A percentile compares a stretch with the other conserved stretches of the same genome.
Evolutionary conservation across 2,113 vertebrate genomes (phyloP).

Genomic region (Tylochromis polylepis): DNA sequence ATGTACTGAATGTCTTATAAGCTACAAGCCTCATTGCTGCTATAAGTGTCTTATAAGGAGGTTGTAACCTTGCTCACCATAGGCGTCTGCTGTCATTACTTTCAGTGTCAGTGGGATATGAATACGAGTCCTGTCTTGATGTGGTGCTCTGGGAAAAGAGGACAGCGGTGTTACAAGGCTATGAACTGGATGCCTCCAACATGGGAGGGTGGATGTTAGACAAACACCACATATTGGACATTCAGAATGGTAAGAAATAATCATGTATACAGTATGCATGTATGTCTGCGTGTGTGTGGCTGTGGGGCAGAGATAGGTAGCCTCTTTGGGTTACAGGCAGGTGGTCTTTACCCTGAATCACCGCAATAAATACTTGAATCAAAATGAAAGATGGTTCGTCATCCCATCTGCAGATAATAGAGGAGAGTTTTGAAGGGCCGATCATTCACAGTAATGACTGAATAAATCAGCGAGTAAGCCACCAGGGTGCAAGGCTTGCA

Average conservation of each 20-base stretch:
- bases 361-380: constrained; percentile 78
- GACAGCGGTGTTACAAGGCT: constrained; percentile 88
- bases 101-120: constrained; percentile 95
- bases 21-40: constrained; percentile 34
- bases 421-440: constrained; percentile 77
- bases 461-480: constrained; percentile 78
- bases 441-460: constrained; percentile 82
- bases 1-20: background rate
- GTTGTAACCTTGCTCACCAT: constrained; percentile 29
- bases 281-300: background rate
- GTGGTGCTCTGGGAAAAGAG: constrained; percentile 96
- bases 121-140: constrained; percentile 94
- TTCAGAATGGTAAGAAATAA: constrained; percentile 86
- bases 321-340: constrained; percentile 58
- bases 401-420: constrained; percentile 76
- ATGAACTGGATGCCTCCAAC: constrained; percentile 91
- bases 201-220: constrained; percentile 95
- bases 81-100: constrained; percentile 38
- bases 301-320: constrained; percentile 40
- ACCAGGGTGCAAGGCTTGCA: constrained; percentile 61
- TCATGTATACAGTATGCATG: background rate
- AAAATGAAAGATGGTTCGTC: constrained; percentile 73
- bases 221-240: constrained; percentile 91
- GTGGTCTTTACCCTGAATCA: constrained; percentile 68
- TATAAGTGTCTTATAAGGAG: constrained; percentile 29